Conservation (phyloP, 64 coral and sea anemone genomes). For the Stichodactyla helianthus region DNA sequence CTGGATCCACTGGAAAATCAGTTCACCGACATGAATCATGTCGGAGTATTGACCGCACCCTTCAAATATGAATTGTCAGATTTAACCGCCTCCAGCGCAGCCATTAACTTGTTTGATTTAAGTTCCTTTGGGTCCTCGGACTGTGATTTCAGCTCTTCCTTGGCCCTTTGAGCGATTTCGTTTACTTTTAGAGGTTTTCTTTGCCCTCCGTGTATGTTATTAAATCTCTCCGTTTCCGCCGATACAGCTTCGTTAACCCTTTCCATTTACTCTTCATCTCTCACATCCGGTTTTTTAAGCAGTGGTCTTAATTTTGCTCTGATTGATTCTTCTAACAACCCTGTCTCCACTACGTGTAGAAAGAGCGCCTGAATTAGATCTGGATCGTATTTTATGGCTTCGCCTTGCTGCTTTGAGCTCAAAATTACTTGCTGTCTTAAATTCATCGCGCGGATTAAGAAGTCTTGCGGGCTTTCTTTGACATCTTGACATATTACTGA, state of each 20-base stretch:
- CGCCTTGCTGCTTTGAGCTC: conserved; percentile 32
- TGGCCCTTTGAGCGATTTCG: too few relatives aligned
- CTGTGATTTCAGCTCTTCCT: background rate
- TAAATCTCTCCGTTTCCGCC: too few relatives aligned
- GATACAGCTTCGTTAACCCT: conserved; percentile 25
- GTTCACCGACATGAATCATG: too few relatives aligned
- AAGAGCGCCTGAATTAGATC: conserved; percentile 53
- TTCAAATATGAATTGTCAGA: background rate
- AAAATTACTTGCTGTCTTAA: conserved; percentile 42
- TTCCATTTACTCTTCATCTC: conserved; percentile 45
- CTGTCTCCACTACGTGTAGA: conserved; percentile 36
- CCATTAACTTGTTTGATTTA: background rate
- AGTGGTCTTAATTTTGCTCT: conserved; percentile 25
- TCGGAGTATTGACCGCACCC: background rate
- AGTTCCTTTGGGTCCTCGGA: background rate
- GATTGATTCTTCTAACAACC: conserved; percentile 33
- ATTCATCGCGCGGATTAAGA: conserved; percentile 30
- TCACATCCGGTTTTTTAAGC: background rate
- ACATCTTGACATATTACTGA: conserved; percentile 30
- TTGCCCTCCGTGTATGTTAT: too few relatives aligned
- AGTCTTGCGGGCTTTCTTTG: conserved; percentile 38
- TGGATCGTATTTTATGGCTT: conserved; percentile 37
- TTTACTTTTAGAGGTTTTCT: too few relatives aligned
- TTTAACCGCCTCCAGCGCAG: background rate
- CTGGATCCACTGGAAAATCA: too few relatives aligned